These are phyloP conservation scores for Drosophila anceps DNA, from an alignment of 2,888 invertebrate species.

Conservation along the genomic window DNA sequence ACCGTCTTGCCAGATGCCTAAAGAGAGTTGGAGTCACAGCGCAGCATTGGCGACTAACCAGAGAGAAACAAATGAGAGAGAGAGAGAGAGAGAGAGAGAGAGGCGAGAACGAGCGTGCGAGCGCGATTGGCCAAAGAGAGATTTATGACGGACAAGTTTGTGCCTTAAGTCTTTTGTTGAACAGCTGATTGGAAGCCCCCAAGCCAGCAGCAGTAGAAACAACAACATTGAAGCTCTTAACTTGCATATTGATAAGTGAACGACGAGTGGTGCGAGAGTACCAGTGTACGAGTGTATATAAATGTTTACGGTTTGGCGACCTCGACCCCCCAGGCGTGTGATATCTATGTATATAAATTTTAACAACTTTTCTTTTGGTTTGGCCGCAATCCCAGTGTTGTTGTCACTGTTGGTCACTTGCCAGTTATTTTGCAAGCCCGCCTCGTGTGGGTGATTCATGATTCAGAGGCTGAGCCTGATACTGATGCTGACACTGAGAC, in stretches of 20 bases:
- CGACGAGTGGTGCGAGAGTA: constrained; percentile 18
- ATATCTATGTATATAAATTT: constrained; percentile 66
- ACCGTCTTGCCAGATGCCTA: constrained; percentile 47
- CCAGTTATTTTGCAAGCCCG: constrained; percentile 54
- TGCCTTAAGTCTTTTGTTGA: constrained; percentile 74
- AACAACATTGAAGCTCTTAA: constrained; percentile 40
- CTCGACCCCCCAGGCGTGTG: constrained; percentile 76
- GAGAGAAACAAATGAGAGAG: constrained; percentile 38
- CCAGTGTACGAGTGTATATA: constrained; percentile 39
- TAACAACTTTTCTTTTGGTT: constrained; percentile 62
- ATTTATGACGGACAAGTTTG: constrained; percentile 77
- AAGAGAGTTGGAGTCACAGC: constrained; percentile 42
- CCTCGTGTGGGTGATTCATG: constrained; percentile 61
- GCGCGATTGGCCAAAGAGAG: constrained; percentile 61
- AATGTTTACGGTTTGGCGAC: constrained; percentile 76
- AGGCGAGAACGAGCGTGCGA: constrained; percentile 22
- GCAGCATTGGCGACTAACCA: constrained; percentile 20
- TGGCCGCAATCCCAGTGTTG: constrained; percentile 39
- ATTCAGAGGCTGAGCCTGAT: constrained; percentile 11
- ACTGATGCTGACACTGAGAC: constrained; percentile 15
- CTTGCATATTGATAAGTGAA: constrained; percentile 72
- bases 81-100: constrained; percentile 48
- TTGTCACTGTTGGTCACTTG: constrained; percentile 55
- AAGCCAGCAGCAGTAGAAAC: constrained; percentile 27
- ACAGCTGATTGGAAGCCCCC: constrained; percentile 71